Base-by-base conservation (phyloP, 2,113 vertebrate genomes). In the Nesogale talazaci region DNA sequence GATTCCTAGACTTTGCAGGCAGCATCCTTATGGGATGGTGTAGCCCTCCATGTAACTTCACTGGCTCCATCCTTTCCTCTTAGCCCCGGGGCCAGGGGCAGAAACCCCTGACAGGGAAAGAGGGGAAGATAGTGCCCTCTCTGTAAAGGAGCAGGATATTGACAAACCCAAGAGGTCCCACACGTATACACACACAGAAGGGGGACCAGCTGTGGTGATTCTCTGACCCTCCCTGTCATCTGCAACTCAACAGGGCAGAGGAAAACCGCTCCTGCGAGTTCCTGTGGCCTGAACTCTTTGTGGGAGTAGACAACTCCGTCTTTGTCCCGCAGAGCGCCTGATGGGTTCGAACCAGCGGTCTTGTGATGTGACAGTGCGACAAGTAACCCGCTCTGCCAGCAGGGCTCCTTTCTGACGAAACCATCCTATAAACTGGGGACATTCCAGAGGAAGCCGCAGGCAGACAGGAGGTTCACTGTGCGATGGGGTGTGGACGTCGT, bases 131-230 rank as follows among this genome's bases (percentile, higher is more conserved):
- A 77, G 17, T 36, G 59, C 63, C 23, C 42, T 61, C 90, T 88
- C 74, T 5, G 1, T 31, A 85, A 84, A 83, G 19, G 17, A 92
- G 15, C 23, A 90, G 40, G 65, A 83, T n/a, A 36, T 42, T 82
- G 86, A 83, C 57, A 95, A 77, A 79, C 61, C 65, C 79, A 86
- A 80, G 92, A 72, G 81, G 84, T n/a, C n/a, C n/a, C n/a, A 82
- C 7, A 29, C 40, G n/a, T n/a, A n/a, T n/a, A n/a, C n/a, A n/a
- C 80, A 70, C 15, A 29, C 31, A 52, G n/a, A 81, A 42, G 5
- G 36, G n/a, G 61, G 63, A 46, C 38, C 63, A 89, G 65, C 56
- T 59, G 65, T 8, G 1, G 22, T 6, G 31, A 82, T 34, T 36
- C 40, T 12, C 46, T 52, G 10, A 5, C 10, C 9, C 46, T 52